phyloP scores from a whole-genome alignment of 2,113 vertebrate species.

The human (Homo sapiens) region GRCh38 chr22:45952501-45953000 shows the following conservation, averaged over 20 bases:
- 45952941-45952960: neutral
- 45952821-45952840: neutral
- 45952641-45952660: neutral
- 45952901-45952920: accelerated
- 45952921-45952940: accelerated
- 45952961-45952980: accelerated
- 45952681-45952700: neutral
- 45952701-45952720: neutral
- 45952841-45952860: neutral
- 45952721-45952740: accelerated
- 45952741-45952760: neutral
- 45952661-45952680: neutral
- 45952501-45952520: constrained; percentile 70
- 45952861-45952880: neutral
- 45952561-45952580: neutral
- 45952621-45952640: neutral
- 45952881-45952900: neutral
- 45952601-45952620: neutral
- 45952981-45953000: neutral
- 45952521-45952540: constrained; percentile 53
- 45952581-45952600: neutral
- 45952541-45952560: constrained; percentile 65
- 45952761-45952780: neutral
- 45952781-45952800: accelerated
- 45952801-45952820: accelerated